Evolutionary conservation across 2,888 invertebrate genomes (phyloP).

Genomic region (Apotomis turbidana): DNA sequence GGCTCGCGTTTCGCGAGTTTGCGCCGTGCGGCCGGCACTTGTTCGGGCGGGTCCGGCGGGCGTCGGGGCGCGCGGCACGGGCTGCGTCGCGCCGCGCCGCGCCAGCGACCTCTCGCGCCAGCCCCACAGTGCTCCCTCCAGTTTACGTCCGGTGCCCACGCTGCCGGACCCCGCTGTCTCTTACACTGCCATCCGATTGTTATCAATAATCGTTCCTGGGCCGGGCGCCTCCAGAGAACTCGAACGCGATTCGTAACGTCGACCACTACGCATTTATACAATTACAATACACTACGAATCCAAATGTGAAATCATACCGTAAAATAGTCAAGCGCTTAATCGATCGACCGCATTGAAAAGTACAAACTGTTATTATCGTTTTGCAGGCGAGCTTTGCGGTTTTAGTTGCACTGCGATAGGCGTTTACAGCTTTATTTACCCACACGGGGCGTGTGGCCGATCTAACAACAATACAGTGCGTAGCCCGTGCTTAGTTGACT

Average conservation of each 20-base stretch:
- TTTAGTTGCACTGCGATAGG: conserved; percentile 71
- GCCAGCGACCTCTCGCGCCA: conserved; percentile 74
- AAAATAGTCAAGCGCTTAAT: conserved; percentile 72
- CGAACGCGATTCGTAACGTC: conserved; percentile 62
- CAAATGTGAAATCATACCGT: conserved; percentile 62
- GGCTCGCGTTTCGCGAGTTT: conserved; percentile 32
- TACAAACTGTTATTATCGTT: conserved; percentile 75
- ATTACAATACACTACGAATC: conserved; percentile 51
- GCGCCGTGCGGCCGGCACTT: conserved; percentile 18
- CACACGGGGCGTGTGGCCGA: conserved; percentile 7
- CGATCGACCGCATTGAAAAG: conserved; percentile 81
- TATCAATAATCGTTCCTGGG: conserved; percentile 75
- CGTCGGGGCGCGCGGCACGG: conserved; percentile 46
- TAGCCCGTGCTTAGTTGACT: conserved; percentile 79
- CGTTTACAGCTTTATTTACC: conserved; percentile 58
- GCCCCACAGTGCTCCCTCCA: conserved; percentile 68
- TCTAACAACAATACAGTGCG: conserved; percentile 56
- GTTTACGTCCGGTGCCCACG: conserved; percentile 75
- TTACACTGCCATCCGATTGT: conserved; percentile 78
- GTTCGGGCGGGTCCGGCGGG: conserved; percentile 22
- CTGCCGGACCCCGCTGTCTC: conserved; percentile 75
- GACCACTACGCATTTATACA: conserved; percentile 51
- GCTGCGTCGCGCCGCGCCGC: conserved; percentile 65
- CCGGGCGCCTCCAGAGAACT: conserved; percentile 66
- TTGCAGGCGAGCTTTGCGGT: conserved; percentile 68